Percentiles rank a stretch among this genome's conserved stretches.
Conservation (phyloP, 2,113 vertebrate species). For the Grus americana region DNA sequence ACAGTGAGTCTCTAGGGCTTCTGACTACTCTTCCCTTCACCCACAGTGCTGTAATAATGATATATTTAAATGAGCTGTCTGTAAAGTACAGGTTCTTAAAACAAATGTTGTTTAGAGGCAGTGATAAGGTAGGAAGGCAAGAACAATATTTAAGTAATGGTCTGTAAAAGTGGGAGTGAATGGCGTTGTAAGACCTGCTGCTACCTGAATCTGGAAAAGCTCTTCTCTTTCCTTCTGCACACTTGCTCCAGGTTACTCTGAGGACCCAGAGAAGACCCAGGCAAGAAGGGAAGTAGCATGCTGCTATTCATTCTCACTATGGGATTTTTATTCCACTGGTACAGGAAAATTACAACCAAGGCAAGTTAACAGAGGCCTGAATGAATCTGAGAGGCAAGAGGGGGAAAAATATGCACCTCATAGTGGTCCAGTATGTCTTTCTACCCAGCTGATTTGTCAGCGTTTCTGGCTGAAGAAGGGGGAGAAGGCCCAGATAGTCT, state of each 20-base stretch:
- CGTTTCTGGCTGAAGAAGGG: not conserved
- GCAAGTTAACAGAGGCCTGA: constrained; percentile 44
- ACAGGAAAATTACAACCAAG: constrained; percentile 46
- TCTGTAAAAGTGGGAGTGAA: constrained; percentile 27
- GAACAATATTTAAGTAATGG: constrained; percentile 29
- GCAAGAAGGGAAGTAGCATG: constrained; percentile 46
- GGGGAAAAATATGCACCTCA: not conserved
- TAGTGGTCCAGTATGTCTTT: not conserved
- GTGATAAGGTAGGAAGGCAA: constrained; percentile 30
- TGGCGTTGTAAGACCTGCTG: constrained; percentile 1
- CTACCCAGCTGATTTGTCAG: not conserved
- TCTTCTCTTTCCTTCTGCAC: constrained; percentile 41
- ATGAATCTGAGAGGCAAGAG: constrained; percentile 4
- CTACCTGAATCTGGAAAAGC: constrained; percentile 48
- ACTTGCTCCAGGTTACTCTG: constrained; percentile 43
- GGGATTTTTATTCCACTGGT: constrained; percentile 60
- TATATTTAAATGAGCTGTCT: constrained; percentile 75
- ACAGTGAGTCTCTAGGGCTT: constrained; percentile 78
- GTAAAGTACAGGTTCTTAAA: constrained; percentile 51
- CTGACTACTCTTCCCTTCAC: constrained; percentile 70
- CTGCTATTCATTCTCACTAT: constrained; percentile 38
- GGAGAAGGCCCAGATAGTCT: not conserved
- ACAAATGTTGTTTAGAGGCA: constrained; percentile 60
- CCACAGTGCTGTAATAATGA: constrained; percentile 71
- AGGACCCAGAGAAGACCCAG: constrained; percentile 56